Evolutionary conservation across 2,797 vertebrate genomes (phyloP), one percentile per base, ranked within the genome.

Genomic region (Orientallactaga sibirica): DNA sequence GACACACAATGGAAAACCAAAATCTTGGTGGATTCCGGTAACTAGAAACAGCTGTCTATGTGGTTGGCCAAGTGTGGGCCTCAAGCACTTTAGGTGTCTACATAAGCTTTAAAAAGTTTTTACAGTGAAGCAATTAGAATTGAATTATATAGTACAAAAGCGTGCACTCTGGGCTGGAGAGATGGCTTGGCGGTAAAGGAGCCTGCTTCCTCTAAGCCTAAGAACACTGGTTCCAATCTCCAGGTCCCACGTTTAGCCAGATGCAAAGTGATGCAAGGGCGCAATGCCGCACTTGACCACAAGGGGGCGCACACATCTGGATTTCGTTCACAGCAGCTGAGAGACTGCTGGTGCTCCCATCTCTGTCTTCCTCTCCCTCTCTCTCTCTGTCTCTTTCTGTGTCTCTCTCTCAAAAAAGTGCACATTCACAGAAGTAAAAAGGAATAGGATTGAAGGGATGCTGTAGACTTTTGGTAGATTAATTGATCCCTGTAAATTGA

Each of bases 401-500:
- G 33, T 37, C 33, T 37, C 33, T 37, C 33, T 37, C 33, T 37
- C 33, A 43, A 86, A 37, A 85, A 86, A 55, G 19, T 85, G 52
- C 62, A 24, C 8, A 52, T 85, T 91, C 77, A 5, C 84, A 89
- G 91, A 84, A 55, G 66, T 67, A 16, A 89, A 8, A 83, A 61
- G 5, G 8, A 74, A 37, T 37, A 70, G 16, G 24, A 81, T 94
- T 93, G 91, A 29, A 78, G 84, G 81, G 91, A 70, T 9, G 73
- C 78, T 85, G 70, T n/a, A 55, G 25, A 74, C 43, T 68, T 91
- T 73, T 8, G 82, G 7, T 52, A 25, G 18, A 7, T 58, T 14
- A 58, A 58, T 67, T 62, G 33, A 77, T 64, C 4, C 76, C 12
- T 37, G 19, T 29, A 87, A 70, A 75, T 61, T 86, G 68, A 93